Percentiles rank a stretch among this genome's conserved stretches.
These are phyloP conservation scores for Pao palembangensis DNA, from an alignment of 2,113 vertebrate species.

Conservation along the genomic window DNA sequence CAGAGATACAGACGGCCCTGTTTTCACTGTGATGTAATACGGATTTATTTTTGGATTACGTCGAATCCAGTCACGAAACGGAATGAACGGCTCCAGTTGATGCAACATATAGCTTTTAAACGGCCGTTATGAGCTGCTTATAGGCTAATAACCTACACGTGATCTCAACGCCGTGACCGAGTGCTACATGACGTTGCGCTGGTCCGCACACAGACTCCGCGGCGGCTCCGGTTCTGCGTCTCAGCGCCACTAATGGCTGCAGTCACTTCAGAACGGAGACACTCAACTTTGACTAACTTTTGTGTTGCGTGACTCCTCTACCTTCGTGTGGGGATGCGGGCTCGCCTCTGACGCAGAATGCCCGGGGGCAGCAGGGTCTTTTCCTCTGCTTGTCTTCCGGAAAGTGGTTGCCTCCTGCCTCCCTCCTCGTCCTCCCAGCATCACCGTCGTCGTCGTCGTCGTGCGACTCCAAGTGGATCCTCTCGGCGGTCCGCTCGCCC, in stretches of 20 bases:
- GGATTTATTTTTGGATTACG: too few species aligned
- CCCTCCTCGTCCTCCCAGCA: slow-evolving; percentile 14
- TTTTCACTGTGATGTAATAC: too few species aligned
- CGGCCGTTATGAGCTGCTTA: not conserved
- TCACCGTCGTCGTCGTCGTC: not conserved
- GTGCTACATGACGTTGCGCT: slow-evolving; percentile 19
- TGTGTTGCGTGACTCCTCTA: slow-evolving; percentile 20
- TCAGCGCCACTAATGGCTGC: too few species aligned
- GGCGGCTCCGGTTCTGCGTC: too few species aligned
- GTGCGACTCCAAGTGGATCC: slow-evolving; percentile 25
- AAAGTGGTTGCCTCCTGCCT: not conserved
- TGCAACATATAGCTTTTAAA: too few species aligned
- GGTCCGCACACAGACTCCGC: too few species aligned
- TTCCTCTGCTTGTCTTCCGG: slow-evolving; percentile 27
- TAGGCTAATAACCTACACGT: slow-evolving; percentile 32
- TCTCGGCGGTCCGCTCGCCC: slow-evolving; percentile 40
- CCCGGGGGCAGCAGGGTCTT: slow-evolving; percentile 26
- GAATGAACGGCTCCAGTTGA: too few species aligned
- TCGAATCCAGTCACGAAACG: too few species aligned
- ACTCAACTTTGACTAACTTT: not conserved
- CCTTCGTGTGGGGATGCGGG: slow-evolving; percentile 34
- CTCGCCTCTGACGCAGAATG: slow-evolving; percentile 29
- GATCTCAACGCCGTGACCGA: not conserved
- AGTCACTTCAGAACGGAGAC: not conserved
- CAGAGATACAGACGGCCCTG: too few species aligned